phyloP scores from a whole-genome alignment of 2,888 invertebrate species.

The Hirtodrosophila cameraria region DNA sequence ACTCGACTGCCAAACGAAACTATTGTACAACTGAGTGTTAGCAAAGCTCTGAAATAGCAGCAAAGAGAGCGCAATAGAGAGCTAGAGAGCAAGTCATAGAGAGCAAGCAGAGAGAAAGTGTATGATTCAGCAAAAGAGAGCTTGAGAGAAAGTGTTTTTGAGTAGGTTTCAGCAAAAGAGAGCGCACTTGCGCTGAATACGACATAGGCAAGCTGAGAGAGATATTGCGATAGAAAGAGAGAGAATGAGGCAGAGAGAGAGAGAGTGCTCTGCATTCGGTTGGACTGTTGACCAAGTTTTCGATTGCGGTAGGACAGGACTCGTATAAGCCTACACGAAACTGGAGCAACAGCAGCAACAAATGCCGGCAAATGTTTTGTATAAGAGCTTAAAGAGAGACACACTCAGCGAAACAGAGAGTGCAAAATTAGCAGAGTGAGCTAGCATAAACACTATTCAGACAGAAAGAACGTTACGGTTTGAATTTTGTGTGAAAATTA shows the following conservation, averaged over 20 bases:
- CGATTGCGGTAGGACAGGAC: constrained; percentile 63
- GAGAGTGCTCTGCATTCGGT: background rate
- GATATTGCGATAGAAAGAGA: background rate
- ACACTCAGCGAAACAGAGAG: no score
- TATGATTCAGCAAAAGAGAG: background rate
- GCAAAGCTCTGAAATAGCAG: constrained; percentile 34
- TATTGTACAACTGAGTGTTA: constrained; percentile 48
- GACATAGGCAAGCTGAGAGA: constrained; percentile 11
- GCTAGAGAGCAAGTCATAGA: background rate
- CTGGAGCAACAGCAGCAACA: constrained; percentile 45
- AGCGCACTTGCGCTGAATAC: constrained; percentile 43
- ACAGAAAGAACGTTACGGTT: no score
- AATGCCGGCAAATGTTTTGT: constrained; percentile 46
- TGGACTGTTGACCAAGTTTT: constrained; percentile 59
- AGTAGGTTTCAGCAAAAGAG: constrained; percentile 16
- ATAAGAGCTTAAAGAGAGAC: constrained; percentile 45
- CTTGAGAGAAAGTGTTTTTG: background rate
- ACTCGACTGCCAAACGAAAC: constrained; percentile 56
- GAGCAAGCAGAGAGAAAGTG: background rate
- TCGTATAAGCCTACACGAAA: constrained; percentile 26
- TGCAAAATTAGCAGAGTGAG: background rate
- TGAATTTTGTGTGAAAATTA: no score
- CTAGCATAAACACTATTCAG: constrained; percentile 27
- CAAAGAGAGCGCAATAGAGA: constrained; percentile 10
- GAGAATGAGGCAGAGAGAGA: constrained; percentile 9